These are phyloP conservation scores for Sternarchorhynchus goeldii DNA, from an alignment of 2,797 vertebrate species.

Conservation along the genomic window DNA sequence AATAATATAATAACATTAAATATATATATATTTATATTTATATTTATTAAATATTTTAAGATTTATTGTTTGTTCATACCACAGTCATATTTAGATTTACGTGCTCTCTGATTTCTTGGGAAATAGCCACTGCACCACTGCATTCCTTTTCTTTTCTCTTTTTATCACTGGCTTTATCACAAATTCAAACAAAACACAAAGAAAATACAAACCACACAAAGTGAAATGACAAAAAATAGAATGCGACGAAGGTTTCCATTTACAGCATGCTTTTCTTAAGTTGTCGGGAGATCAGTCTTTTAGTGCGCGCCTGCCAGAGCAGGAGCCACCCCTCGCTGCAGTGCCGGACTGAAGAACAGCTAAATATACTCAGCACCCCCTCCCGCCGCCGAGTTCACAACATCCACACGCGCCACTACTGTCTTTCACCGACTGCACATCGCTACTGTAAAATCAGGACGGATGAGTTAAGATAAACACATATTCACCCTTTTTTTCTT, in stretches of 20 bases:
- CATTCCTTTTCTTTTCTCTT: no score
- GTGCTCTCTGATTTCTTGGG: no score
- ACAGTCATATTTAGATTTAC: no score
- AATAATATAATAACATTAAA: no score
- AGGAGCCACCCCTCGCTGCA: constrained; percentile 68
- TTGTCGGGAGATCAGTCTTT: not conserved
- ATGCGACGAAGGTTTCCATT: not conserved
- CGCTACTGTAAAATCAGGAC: constrained; percentile 59
- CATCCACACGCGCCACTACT: constrained; percentile 71
- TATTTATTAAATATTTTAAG: no score
- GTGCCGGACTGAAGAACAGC: constrained; percentile 79
- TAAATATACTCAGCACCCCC: constrained; percentile 70
- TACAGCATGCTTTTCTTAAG: constrained; percentile 24
- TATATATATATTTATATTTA: no score
- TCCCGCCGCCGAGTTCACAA: constrained; percentile 67
- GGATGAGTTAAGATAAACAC: constrained; percentile 71
- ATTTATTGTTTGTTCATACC: no score
- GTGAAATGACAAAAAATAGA: constrained; percentile 1
- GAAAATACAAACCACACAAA: not conserved
- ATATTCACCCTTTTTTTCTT: constrained; percentile 37
- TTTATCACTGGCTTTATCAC: no score
- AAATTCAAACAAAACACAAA: no score
- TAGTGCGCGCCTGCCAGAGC: constrained; percentile 54
- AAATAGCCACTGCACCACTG: no score
- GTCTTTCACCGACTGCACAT: constrained; percentile 64